Percentiles rank a stretch among this genome's conserved stretches.
These are phyloP conservation scores for Venusia cambrica DNA, from an alignment of 2,888 invertebrate species.

Conservation along the genomic window DNA sequence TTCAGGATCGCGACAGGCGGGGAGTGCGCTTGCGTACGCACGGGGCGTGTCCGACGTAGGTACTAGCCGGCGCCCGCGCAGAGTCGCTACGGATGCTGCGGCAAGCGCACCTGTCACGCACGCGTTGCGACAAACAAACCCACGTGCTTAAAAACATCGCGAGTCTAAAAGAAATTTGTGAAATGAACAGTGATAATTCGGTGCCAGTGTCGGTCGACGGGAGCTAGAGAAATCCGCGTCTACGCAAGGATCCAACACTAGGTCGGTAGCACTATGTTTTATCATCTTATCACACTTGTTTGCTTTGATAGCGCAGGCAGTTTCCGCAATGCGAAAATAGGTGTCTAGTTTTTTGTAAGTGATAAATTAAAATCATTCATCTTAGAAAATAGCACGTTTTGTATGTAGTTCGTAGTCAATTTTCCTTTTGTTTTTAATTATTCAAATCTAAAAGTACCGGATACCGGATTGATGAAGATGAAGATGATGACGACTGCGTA, in stretches of 20 bases:
- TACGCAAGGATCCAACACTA: constrained; percentile 61
- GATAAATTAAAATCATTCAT: too few relatives aligned
- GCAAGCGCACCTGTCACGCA: constrained; percentile 61
- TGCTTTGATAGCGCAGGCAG: constrained; percentile 58
- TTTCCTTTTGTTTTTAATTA: too few relatives aligned
- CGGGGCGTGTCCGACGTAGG: constrained; percentile 54
- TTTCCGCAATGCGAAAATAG: constrained; percentile 58
- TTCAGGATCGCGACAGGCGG: constrained; percentile 60
- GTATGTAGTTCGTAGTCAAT: too few relatives aligned
- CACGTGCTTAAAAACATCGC: constrained; percentile 39
- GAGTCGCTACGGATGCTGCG: constrained; percentile 72
- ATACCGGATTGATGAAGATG: too few relatives aligned
- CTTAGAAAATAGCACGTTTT: too few relatives aligned
- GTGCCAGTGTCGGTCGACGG: constrained; percentile 56
- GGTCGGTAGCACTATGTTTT: constrained; percentile 61
- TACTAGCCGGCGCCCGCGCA: constrained; percentile 39
- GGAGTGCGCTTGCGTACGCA: constrained; percentile 66
- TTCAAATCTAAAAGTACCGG: too few relatives aligned
- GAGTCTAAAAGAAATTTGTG: constrained; percentile 39
- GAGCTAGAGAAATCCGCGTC: constrained; percentile 41
- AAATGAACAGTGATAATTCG: constrained; percentile 61
- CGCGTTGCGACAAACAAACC: constrained; percentile 30
- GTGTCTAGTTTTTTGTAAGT: too few relatives aligned
- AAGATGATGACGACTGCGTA: too few relatives aligned
- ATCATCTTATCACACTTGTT: constrained; percentile 55